Percentiles rank a stretch among this genome's conserved stretches.
phyloP scores from a whole-genome alignment of 1,140 invertebrate species.

The Prorops nasuta region DNA sequence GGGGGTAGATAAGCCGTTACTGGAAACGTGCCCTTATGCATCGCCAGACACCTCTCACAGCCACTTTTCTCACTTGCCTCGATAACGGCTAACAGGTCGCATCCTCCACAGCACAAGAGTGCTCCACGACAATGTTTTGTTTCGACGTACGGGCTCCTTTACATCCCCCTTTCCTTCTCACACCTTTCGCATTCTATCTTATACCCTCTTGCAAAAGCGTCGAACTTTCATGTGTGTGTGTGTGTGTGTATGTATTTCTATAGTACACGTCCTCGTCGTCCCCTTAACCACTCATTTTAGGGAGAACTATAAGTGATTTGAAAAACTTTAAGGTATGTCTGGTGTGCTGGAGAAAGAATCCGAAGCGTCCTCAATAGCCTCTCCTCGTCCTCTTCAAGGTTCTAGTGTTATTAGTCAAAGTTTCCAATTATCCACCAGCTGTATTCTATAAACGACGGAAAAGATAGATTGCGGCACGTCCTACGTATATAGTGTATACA shows the following conservation, averaged over 20 bases:
- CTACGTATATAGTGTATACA: slow-evolving; percentile 5
- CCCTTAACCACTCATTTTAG: too few species aligned
- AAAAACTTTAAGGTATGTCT: slow-evolving; percentile 13
- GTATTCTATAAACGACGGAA: too few species aligned
- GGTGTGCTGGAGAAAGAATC: too few species aligned
- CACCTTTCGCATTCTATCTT: too few species aligned
- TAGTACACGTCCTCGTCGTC: too few species aligned
- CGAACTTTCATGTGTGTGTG: too few species aligned
- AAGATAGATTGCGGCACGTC: slow-evolving; percentile 2
- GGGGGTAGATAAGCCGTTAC: slow-evolving; percentile 10
- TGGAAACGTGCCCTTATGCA: slow-evolving; percentile 25
- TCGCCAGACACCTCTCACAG: slow-evolving; percentile 22
- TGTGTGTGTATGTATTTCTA: too few species aligned
- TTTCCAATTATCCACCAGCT: too few species aligned
- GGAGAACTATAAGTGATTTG: slow-evolving; percentile 28
- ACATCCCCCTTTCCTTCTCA: not conserved
- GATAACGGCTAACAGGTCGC: slow-evolving; percentile 33
- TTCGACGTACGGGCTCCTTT: slow-evolving; percentile 24
- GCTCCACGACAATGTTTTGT: slow-evolving; percentile 33
- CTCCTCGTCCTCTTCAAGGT: too few species aligned
- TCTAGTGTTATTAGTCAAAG: too few species aligned
- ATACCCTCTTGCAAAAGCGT: too few species aligned
- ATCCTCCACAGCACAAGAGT: slow-evolving; percentile 30
- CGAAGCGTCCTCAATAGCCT: too few species aligned
- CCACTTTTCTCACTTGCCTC: slow-evolving; percentile 34